Base-by-base conservation (phyloP, 2,113 vertebrate genomes). In the Desmodus rotundus region DNA sequence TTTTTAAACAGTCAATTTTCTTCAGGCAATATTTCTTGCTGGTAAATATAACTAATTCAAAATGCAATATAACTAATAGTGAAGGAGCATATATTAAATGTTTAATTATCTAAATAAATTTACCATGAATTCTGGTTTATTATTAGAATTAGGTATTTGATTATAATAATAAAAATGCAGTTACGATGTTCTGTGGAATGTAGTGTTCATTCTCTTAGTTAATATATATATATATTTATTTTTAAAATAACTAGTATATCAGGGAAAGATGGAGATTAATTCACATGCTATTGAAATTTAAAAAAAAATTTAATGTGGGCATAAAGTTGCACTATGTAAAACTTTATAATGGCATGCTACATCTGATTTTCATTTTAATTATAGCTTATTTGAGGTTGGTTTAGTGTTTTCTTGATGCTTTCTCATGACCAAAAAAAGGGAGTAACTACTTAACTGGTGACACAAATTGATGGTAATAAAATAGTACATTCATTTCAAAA, bases 381-480 rank as follows among this genome's bases (percentile, higher is more conserved):
- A 72, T 58, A 93, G 28, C 8, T 97, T 89, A 83, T 95, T 98
- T 96, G 91, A 98, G 86, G 83, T 92, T 97, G 38, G 28, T 12
- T 78, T 98, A 97, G 98, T 97, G 95, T 97, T 98, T 96, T 96
- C 81, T 97, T 96, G 43, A 95, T 96, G 56, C 74, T 97, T 84
- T 68, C 84, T 97, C 67, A 73, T 96, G 91, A 96, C 88, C 97
- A 87, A 92, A 94, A 98, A 90, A 91, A 20, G 26, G 94, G 85
- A 95, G 19, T 65, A 97, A 85, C 92, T 81, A 94, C 97, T 98
- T 97, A 98, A 98, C 97, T 1, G 28, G 96, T 98, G 97, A 97
- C 97, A 98, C 73, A 98, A 98, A 98, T 95, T 97, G 96, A 98
- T 98, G 94, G 97, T 98, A 98, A 98, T 98, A 98, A 98, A 98